Conservation (phyloP, 1,140 invertebrate species). For the Diuraphis noxia region DNA sequence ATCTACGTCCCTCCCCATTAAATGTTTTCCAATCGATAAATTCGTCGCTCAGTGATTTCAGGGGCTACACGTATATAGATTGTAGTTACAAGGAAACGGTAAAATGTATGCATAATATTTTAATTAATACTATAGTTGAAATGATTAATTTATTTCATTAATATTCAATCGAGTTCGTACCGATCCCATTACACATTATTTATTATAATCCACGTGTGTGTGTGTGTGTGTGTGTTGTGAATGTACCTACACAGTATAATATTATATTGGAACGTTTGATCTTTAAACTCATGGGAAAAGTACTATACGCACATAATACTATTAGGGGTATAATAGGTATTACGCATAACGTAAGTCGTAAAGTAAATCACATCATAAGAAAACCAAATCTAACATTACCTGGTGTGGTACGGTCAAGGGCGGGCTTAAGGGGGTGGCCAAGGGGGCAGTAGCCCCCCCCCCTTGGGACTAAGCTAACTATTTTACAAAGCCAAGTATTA, state of each 20-base stretch:
- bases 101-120: background rate
- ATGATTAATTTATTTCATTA: background rate
- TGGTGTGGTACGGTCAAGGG: too few species aligned
- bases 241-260: background rate
- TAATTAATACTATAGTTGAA: background rate
- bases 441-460: too few species aligned
- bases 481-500: too few species aligned
- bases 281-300: background rate
- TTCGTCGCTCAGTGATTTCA: background rate
- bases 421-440: too few species aligned
- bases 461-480: too few species aligned
- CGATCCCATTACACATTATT: background rate
- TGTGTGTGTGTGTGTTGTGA: background rate
- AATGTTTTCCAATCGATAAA: background rate
- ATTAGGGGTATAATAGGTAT: too few species aligned
- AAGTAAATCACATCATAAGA: too few species aligned
- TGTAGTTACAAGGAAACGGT: background rate
- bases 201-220: background rate
- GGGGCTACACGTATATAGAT: background rate
- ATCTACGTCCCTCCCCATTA: background rate
- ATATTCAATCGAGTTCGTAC: background rate
- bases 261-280: background rate
- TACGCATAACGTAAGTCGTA: too few species aligned
- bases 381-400: background rate
- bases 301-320: background rate